These are phyloP conservation scores for Aspidiotus rigidus DNA, from an alignment of 2,888 invertebrate genomes.

Conservation along the genomic window DNA sequence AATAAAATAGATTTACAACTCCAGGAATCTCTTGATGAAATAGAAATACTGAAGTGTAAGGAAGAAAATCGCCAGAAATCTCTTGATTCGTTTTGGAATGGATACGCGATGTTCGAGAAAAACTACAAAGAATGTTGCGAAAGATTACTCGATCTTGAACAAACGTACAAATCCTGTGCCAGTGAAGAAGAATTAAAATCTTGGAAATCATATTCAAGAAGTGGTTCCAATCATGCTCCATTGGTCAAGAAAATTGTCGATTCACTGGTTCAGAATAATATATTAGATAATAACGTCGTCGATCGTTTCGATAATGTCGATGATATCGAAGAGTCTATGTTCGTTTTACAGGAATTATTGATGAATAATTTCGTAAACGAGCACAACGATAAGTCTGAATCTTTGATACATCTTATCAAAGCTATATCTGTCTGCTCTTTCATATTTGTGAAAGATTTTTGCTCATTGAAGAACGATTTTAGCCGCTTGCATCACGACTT, in stretches of 20 bases:
- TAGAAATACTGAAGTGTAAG: slow-evolving; percentile 22
- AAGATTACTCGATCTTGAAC: not conserved
- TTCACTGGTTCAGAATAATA: not conserved
- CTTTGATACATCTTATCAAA: slow-evolving; percentile 9
- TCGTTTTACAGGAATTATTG: not conserved
- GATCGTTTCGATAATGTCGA: not conserved
- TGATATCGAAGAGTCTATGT: not conserved
- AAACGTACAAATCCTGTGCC: not conserved
- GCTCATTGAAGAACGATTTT: slow-evolving; percentile 3
- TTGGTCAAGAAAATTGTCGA: not conserved
- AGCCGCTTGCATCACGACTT: slow-evolving; percentile 13
- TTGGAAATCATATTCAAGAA: not conserved
- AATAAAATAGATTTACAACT: slow-evolving; percentile 19
- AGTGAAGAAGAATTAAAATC: not conserved
- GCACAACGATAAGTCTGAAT: slow-evolving; percentile 8
- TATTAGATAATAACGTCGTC: not conserved
- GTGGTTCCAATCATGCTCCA: not conserved
- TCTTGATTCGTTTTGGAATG: not conserved
- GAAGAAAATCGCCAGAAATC: slow-evolving; percentile 12
- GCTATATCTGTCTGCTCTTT: not conserved
- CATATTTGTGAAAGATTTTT: not conserved
- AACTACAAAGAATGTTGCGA: not conserved
- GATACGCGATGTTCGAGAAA: not conserved
- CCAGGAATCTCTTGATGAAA: slow-evolving; percentile 18
- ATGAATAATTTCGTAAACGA: slow-evolving; percentile 9